Conservation (phyloP, 2,888 invertebrate genomes). For the Erebia ligea region DNA sequence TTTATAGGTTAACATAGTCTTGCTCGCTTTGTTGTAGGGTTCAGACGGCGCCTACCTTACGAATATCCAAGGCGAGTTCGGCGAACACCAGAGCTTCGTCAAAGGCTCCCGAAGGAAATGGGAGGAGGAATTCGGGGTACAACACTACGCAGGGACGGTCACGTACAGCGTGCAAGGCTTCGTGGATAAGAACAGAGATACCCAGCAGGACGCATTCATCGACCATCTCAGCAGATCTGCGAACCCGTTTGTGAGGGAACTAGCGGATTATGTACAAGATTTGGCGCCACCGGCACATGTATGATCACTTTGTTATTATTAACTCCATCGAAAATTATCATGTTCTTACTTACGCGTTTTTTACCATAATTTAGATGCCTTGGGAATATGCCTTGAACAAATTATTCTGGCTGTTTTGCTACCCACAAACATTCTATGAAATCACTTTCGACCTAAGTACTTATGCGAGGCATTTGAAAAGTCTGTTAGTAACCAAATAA, state of each 20-base stretch:
- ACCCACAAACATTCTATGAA: no score
- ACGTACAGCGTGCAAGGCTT: conserved; percentile 90
- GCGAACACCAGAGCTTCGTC: conserved; percentile 91
- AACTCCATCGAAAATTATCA: neutral
- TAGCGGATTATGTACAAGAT: conserved; percentile 82
- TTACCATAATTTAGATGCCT: no score
- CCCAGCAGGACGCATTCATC: conserved; percentile 96
- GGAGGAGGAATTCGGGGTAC: conserved; percentile 95
- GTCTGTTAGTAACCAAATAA: no score
- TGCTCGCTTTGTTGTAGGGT: conserved; percentile 77
- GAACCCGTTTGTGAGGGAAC: conserved; percentile 91
- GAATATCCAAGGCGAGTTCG: conserved; percentile 94
- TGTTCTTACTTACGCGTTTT: no score
- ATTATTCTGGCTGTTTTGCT: no score
- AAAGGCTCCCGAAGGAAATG: conserved; percentile 94
- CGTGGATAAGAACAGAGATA: conserved; percentile 96
- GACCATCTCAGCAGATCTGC: conserved; percentile 93
- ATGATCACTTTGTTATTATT: conserved; percentile 40
- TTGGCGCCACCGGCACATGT: conserved; percentile 86
- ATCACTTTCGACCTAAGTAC: no score
- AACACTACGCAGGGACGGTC: conserved; percentile 95
- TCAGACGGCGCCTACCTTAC: conserved; percentile 94
- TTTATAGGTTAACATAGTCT: neutral
- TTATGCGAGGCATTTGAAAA: no score
- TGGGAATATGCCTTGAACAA: no score